Evolutionary conservation across 2,797 vertebrate genomes (phyloP).

Genomic region (Knipowitschia caucasica): DNA sequence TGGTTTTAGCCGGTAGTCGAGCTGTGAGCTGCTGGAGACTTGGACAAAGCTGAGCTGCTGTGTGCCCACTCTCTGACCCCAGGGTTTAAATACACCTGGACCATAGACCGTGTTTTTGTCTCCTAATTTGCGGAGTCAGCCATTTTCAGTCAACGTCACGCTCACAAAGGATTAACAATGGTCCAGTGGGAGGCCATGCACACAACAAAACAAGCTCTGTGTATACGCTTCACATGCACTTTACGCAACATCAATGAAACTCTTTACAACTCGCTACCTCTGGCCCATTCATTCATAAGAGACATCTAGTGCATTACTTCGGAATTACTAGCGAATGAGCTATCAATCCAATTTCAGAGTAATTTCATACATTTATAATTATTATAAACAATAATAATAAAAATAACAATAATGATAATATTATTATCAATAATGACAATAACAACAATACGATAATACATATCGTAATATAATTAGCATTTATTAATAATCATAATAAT

Average conservation of each 20-base stretch:
- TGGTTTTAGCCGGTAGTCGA: neutral
- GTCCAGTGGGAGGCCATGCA: neutral
- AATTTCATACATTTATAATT: too few relatives aligned
- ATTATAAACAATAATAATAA: too few relatives aligned
- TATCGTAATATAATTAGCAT: too few relatives aligned
- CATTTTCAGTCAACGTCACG: neutral
- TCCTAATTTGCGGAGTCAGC: slow-evolving; percentile 21
- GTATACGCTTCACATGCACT: neutral
- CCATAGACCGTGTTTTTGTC: slow-evolving; percentile 18
- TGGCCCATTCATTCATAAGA: slow-evolving; percentile 3
- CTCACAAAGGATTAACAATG: slow-evolving; percentile 4
- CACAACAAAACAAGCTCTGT: neutral
- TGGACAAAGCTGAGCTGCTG: slow-evolving; percentile 4
- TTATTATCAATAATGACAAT: too few relatives aligned
- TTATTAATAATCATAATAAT: too few relatives aligned
- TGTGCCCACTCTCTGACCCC: slow-evolving; percentile 13
- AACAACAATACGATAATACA: too few relatives aligned
- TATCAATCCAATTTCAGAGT: too few relatives aligned
- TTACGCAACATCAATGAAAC: slow-evolving; percentile 5
- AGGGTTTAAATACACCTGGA: slow-evolving; percentile 37
- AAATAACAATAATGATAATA: too few relatives aligned
- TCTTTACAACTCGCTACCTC: neutral
- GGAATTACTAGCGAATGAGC: neutral
- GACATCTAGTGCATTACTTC: neutral
- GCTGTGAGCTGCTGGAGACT: slow-evolving; percentile 11